Percentiles rank a stretch among this genome's conserved stretches.
These are phyloP conservation scores for Poeciliopsis turneri DNA, from an alignment of 2,797 vertebrate species.

Conservation along the genomic window DNA sequence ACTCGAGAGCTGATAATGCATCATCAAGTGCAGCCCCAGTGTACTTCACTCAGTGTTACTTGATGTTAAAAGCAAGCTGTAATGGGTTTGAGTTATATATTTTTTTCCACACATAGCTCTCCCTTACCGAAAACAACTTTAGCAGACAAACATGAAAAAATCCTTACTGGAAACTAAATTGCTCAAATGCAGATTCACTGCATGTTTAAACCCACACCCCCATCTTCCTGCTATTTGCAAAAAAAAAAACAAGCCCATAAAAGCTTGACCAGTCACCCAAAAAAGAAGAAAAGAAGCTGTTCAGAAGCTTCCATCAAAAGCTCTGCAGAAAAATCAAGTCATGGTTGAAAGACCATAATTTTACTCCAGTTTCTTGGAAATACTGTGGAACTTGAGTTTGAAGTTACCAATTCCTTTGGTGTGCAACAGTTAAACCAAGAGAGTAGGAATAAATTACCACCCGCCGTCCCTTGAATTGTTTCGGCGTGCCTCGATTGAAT, in stretches of 20 bases:
- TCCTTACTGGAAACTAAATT: slow-evolving; percentile 47
- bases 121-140: slow-evolving; percentile 60
- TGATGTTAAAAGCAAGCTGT: slow-evolving; percentile 67
- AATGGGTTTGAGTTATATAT: slow-evolving; percentile 70
- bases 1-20: slow-evolving; percentile 75
- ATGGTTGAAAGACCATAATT: slow-evolving; percentile 59
- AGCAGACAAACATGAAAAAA: slow-evolving; percentile 60
- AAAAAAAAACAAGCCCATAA: slow-evolving; percentile 38
- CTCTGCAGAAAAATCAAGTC: slow-evolving; percentile 38
- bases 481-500: slow-evolving; percentile 38
- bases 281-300: slow-evolving; percentile 21
- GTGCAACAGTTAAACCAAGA: slow-evolving; percentile 50
- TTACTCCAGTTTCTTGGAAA: slow-evolving; percentile 51
- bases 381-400: slow-evolving; percentile 48
- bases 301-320: slow-evolving; percentile 28
- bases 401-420: slow-evolving; percentile 29
- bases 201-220: not conserved
- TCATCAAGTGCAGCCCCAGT: slow-evolving; percentile 65
- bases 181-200: not conserved
- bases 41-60: slow-evolving; percentile 65
- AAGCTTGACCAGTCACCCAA: not conserved
- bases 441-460: slow-evolving; percentile 65
- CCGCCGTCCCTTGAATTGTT: slow-evolving; percentile 52
- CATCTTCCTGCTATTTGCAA: slow-evolving; percentile 34
- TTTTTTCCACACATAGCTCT: slow-evolving; percentile 55